Conservation (phyloP, 2,888 invertebrate species). For the Iphiclides podalirius region DNA sequence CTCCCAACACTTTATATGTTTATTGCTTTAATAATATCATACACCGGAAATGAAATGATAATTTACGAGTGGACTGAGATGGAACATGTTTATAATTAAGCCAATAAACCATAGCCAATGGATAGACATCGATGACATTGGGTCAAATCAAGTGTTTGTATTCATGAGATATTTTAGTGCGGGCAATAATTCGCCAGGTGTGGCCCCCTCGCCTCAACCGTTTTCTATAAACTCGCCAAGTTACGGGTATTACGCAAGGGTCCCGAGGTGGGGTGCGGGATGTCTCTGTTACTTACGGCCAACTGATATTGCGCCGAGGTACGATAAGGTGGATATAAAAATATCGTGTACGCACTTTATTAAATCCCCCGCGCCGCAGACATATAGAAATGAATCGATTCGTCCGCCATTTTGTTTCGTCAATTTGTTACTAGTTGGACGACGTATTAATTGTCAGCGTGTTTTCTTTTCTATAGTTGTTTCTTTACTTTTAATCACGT, state of each 20-base stretch:
- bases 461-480: no score
- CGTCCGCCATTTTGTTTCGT: not conserved
- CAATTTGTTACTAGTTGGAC: no score
- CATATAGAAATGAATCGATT: conserved; percentile 4
- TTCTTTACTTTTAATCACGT: no score
- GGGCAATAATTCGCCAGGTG: conserved; percentile 19
- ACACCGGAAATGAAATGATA: no score
- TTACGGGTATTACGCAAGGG: conserved; percentile 23
- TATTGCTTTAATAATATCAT: no score
- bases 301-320: conserved; percentile 22
- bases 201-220: conserved; percentile 17
- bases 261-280: conserved; percentile 14
- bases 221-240: conserved; percentile 24
- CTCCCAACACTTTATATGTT: no score
- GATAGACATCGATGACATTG: no score
- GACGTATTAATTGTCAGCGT: no score
- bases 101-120: no score
- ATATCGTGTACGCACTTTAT: conserved; percentile 22
- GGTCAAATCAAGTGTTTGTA: conserved; percentile 18
- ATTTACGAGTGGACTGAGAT: no score
- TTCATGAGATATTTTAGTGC: conserved; percentile 18
- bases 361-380: conserved; percentile 4
- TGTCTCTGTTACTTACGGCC: conserved; percentile 23
- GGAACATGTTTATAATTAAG: no score
- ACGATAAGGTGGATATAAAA: conserved; percentile 19